These are phyloP conservation scores for Notospermus geniculatus DNA, from an alignment of 1,140 invertebrate genomes.

Conservation along the genomic window DNA sequence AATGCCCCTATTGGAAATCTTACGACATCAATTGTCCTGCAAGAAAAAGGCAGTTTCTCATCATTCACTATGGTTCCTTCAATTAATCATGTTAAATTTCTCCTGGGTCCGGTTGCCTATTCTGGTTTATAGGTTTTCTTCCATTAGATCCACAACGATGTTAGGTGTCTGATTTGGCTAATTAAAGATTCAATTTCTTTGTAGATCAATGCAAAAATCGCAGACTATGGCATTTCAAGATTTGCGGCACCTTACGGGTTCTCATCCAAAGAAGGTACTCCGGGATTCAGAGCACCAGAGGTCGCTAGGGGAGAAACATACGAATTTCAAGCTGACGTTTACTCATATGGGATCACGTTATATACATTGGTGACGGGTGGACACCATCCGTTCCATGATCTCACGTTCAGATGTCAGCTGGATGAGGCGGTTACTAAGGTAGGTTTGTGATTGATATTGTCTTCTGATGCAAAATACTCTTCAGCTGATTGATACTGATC, in stretches of 20 bases:
- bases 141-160: neutral
- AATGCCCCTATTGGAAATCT: too few relatives aligned
- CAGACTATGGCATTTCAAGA: slow-evolving; percentile 51
- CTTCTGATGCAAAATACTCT: too few relatives aligned
- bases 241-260: slow-evolving; percentile 44
- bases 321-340: slow-evolving; percentile 49
- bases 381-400: slow-evolving; percentile 44
- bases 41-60: too few relatives aligned
- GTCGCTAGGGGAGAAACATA: slow-evolving; percentile 46
- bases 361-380: slow-evolving; percentile 42
- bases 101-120: too few relatives aligned
- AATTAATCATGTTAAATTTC: too few relatives aligned
- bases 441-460: neutral
- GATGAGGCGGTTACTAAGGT: slow-evolving; percentile 46
- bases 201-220: slow-evolving; percentile 51
- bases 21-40: too few relatives aligned
- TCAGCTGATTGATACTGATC: too few relatives aligned
- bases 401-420: slow-evolving; percentile 41
- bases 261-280: slow-evolving; percentile 43
- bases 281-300: slow-evolving; percentile 49
- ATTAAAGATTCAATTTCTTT: neutral
- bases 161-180: neutral
- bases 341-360: slow-evolving; percentile 46
- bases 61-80: too few relatives aligned
- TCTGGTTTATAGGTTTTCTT: too few relatives aligned